Conservation (phyloP, 2,113 vertebrate genomes). For the Rallus limicola region DNA sequence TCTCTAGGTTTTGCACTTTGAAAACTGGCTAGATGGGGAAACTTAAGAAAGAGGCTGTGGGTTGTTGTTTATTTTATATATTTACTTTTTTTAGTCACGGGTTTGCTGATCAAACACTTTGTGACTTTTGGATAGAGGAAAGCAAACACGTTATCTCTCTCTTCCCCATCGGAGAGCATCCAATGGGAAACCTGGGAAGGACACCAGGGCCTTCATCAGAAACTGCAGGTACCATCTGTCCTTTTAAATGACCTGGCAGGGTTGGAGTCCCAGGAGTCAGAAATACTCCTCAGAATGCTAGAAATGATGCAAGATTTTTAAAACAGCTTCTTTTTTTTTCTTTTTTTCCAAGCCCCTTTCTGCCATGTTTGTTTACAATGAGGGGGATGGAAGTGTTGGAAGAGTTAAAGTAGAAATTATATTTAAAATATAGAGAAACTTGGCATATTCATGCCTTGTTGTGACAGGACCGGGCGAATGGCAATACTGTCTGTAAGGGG, state of each 20-base stretch:
- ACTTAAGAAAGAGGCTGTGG: conserved; percentile 4
- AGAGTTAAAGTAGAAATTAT: background rate
- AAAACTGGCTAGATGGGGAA: background rate
- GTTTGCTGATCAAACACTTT: conserved; percentile 30
- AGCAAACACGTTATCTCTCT: conserved; percentile 6
- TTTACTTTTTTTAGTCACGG: conserved; percentile 20
- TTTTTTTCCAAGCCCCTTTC: conserved; percentile 21
- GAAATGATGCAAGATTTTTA: conserved; percentile 13
- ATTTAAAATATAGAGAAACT: background rate
- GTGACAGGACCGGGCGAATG: background rate
- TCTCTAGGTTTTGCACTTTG: conserved; percentile 20
- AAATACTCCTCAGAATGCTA: conserved; percentile 24
- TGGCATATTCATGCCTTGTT: background rate
- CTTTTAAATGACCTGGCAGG: conserved; percentile 43
- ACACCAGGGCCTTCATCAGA: conserved; percentile 12
- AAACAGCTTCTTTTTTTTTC: background rate
- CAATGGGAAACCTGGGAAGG: background rate
- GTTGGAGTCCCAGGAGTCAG: conserved; percentile 4
- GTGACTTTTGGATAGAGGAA: conserved; percentile 38
- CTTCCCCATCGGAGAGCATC: conserved; percentile 27
- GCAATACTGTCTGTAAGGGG: background rate
- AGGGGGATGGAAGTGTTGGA: background rate
- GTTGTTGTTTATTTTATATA: conserved; percentile 24
- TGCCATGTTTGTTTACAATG: conserved; percentile 45
- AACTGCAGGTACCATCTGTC: conserved; percentile 68